Evolutionary conservation across 2,888 invertebrate species (phyloP).

Genomic region (Noctua pronuba): DNA sequence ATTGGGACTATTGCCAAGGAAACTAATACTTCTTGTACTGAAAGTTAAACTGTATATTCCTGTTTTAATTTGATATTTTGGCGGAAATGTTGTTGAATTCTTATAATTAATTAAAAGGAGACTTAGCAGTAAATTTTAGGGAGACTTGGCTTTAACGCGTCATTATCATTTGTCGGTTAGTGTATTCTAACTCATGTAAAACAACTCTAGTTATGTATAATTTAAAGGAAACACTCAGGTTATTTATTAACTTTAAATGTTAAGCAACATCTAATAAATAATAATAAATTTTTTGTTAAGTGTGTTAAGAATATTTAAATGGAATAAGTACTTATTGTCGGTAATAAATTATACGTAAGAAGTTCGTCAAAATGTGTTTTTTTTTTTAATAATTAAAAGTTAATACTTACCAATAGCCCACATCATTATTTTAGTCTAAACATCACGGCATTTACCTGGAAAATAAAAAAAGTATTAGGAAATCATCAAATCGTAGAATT

Average conservation of each 20-base stretch:
- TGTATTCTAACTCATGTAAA: background rate
- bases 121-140: too few relatives aligned
- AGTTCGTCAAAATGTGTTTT: background rate
- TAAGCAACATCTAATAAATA: background rate
- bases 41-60: slow-evolving; percentile 22
- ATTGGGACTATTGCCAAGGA: slow-evolving; percentile 46
- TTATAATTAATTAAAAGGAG: background rate
- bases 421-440: background rate
- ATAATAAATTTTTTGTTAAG: background rate
- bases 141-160: background rate
- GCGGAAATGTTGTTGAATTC: background rate
- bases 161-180: background rate
- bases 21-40: slow-evolving; percentile 30
- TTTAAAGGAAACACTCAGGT: background rate
- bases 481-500: slow-evolving; percentile 17
- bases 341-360: slow-evolving; percentile 5
- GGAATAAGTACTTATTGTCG: background rate
- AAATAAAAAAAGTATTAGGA: slow-evolving; percentile 25
- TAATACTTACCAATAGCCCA: slow-evolving; percentile 28
- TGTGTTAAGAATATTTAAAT: background rate
- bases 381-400: background rate
- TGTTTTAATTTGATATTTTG: slow-evolving; percentile 7
- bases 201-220: background rate
- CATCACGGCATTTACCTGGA: slow-evolving; percentile 55
- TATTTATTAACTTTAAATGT: slow-evolving; percentile 21